A percentile compares a stretch with the other conserved stretches of the same genome.
These are phyloP conservation scores for Tribolium castaneum DNA, from an alignment of 1,140 invertebrate species.

Conservation along the genomic window DNA sequence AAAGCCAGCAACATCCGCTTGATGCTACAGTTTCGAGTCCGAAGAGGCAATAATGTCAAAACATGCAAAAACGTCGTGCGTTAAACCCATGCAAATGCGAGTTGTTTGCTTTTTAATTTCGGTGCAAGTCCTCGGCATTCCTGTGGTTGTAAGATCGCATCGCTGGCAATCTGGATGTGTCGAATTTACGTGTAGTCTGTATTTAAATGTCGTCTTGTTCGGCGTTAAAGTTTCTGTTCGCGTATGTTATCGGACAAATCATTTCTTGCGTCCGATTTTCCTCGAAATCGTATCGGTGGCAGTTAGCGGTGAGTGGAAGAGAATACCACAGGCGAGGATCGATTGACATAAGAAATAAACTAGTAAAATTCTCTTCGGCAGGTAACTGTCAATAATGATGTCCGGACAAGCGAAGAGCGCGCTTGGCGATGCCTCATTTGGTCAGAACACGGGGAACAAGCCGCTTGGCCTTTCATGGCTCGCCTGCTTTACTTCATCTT, in stretches of 20 bases:
- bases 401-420: conserved; percentile 46
- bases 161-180: background rate
- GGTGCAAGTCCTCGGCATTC: background rate
- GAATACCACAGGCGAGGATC: conserved; percentile 36
- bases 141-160: background rate
- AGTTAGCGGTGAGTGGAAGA: conserved; percentile 19
- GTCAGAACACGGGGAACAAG: conserved; percentile 40
- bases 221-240: conserved; percentile 14
- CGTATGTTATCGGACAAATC: conserved; percentile 43
- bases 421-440: conserved; percentile 39
- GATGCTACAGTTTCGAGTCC: background rate
- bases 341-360: conserved; percentile 44
- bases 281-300: conserved; percentile 37
- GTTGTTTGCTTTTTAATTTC: background rate
- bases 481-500: conserved; percentile 49
- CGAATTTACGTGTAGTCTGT: background rate
- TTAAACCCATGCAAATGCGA: too few relatives aligned
- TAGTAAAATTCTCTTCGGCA: conserved; percentile 45
- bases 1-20: background rate
- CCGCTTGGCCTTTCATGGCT: conserved; percentile 36
- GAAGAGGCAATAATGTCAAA: background rate
- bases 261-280: conserved; percentile 35
- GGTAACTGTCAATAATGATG: conserved; percentile 46
- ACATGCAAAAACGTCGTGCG: background rate
- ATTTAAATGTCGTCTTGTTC: background rate